Evolutionary conservation across 2,888 invertebrate species (phyloP), one percentile per base, ranked within the genome.

Genomic region (Drosophila seclusa): DNA sequence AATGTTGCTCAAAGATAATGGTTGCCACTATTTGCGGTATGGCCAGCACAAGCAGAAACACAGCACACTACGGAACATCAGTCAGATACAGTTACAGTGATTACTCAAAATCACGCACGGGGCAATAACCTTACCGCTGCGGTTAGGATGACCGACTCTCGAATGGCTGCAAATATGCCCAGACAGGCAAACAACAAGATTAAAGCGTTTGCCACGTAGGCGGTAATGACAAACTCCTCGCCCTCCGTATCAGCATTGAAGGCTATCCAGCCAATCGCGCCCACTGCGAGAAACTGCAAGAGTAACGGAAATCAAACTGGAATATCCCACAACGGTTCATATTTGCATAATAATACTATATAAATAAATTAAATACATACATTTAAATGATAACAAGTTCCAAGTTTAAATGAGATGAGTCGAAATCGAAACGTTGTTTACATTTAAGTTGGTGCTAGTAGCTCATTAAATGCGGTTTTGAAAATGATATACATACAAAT

Each of bases 91-190:
- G 18, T 38, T 42, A 57, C 18, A 48, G 16, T 34, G 38, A 16
- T 13, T 52, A 42, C 2, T 18, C n/a, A 8, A 16, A 18, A 24
- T n/a, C 10, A 45, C 48, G 55, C 29, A 54, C 24, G 7, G 38
- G 32, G 45, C 48, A 68, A 52, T 10, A 48, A 81, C 95, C 94
- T 94, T 94, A 97, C 97, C 91, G 96, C 96, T 91, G 96, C 95
- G 68, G 96, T 95, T 95, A 98, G 96, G 93, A 97, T 97, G 91
- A 97, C 96, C 91, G 96, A 98, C 93, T 98, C 98, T 78, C 96
- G 95, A 79, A 97, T 95, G 4, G 98, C 97, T 34, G 98, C 98
- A 91, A 97, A 97, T 93, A 98, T 98, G 73, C 97, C 98, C 91
- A 98, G 96, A 94, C 97, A 96, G 27, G 87, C 82, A 32, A 91